Percentiles rank a stretch among this genome's conserved stretches.
phyloP scores from a whole-genome alignment of 37 sponge, comb jelly and placozoan species.

The Halisarca cf. caerulea region DNA sequence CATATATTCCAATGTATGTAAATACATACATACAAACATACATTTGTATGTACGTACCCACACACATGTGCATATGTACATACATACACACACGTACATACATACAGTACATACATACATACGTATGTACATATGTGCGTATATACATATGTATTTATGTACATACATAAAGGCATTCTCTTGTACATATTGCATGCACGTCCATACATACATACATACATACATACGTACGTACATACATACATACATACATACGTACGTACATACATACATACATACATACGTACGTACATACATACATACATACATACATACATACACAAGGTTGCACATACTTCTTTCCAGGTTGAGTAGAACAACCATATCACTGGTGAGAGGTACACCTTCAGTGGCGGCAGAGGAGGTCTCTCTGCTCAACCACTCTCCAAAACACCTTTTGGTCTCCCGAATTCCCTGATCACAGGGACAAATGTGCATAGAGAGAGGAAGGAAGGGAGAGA shows the following conservation, averaged over 20 bases:
- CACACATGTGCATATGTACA: not conserved
- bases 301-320: too few relatives aligned
- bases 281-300: too few relatives aligned
- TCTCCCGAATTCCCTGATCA: not conserved
- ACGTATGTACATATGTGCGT: not conserved
- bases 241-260: not conserved
- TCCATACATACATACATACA: not conserved
- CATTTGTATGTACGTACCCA: not conserved
- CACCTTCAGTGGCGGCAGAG: too few relatives aligned
- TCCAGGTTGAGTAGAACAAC: slow-evolving; percentile 39
- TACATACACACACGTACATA: not conserved
- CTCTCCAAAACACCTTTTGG: not conserved
- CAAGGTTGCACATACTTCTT: slow-evolving; percentile 33
- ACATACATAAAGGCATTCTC: not conserved
- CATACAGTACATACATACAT: not conserved
- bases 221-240: not conserved
- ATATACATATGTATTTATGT: not conserved
- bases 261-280: not conserved
- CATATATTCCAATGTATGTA: not conserved
- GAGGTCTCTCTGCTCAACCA: not conserved
- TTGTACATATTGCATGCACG: too few relatives aligned
- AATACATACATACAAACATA: not conserved
- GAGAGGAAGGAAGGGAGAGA: slow-evolving; percentile 6
- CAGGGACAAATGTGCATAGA: not conserved
- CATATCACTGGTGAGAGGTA: not conserved